These are phyloP conservation scores for Notolabrus celidotus DNA, from an alignment of 2,797 vertebrate genomes.

Conservation along the genomic window DNA sequence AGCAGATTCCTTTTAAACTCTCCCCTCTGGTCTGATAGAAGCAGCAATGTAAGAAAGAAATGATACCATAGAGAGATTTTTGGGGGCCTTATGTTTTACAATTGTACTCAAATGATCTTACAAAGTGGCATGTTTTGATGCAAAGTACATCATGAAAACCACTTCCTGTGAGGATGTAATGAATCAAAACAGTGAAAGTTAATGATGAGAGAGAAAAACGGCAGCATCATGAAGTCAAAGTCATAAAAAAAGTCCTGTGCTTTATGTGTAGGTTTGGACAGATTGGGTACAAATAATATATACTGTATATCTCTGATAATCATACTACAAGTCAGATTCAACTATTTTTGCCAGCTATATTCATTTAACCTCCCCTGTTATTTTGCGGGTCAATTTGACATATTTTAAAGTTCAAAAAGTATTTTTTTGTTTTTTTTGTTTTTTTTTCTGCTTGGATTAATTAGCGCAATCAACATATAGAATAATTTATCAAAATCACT, in stretches of 20 bases:
- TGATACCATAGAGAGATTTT: slow-evolving; percentile 1
- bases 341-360: slow-evolving; percentile 3
- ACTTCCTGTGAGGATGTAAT: not conserved
- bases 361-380: too few relatives aligned
- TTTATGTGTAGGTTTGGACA: not conserved
- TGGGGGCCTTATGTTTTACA: not conserved
- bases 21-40: slow-evolving; percentile 14
- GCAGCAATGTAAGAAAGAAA: slow-evolving; percentile 1
- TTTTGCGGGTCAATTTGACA: too few relatives aligned
- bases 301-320: too few relatives aligned
- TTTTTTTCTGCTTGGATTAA: too few relatives aligned
- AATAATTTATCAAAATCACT: too few relatives aligned
- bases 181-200: not conserved
- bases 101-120: slow-evolving; percentile 26
- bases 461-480: too few relatives aligned
- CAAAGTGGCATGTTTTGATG: not conserved
- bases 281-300: not conserved
- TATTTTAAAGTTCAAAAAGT: too few relatives aligned
- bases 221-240: not conserved
- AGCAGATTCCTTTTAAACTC: slow-evolving; percentile 20
- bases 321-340: not conserved
- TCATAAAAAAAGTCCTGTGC: too few relatives aligned
- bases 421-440: too few relatives aligned
- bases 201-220: not conserved
- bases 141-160: slow-evolving; percentile 10